phyloP scores from a whole-genome alignment of 1,140 invertebrate genomes.

The Caenorhabditis briggsae region DNA sequence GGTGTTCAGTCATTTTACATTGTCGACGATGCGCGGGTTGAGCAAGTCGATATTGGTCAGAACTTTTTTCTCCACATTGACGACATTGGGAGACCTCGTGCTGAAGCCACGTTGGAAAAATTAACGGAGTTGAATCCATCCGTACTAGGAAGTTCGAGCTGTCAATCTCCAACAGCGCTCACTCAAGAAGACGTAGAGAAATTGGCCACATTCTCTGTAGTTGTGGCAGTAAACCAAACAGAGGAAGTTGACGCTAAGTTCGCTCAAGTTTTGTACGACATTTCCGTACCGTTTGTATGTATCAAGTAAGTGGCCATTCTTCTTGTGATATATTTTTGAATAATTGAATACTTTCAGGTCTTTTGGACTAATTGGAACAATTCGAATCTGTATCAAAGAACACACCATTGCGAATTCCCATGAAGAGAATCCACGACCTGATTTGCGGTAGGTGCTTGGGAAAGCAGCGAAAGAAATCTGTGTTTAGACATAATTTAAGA shows the following conservation, averaged over 20 bases:
- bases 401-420: conserved; percentile 82
- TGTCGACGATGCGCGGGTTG: conserved; percentile 82
- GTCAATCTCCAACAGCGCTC: neutral
- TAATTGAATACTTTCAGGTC: conserved; percentile 57
- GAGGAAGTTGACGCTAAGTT: conserved; percentile 44
- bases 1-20: conserved; percentile 96
- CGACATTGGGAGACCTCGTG: conserved; percentile 64
- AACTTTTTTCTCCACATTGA: conserved; percentile 63
- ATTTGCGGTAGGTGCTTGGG: conserved; percentile 53
- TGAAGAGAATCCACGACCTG: conserved; percentile 62
- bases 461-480: too few relatives aligned
- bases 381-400: conserved; percentile 90
- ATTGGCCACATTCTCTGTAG: conserved; percentile 61
- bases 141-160: conserved; percentile 27
- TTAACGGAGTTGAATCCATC: conserved; percentile 66
- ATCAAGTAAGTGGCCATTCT: conserved; percentile 57
- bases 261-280: conserved; percentile 54
- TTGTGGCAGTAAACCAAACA: conserved; percentile 63
- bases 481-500: too few relatives aligned
- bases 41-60: conserved; percentile 60
- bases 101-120: conserved; percentile 57
- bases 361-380: conserved; percentile 91
- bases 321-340: neutral
- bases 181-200: conserved; percentile 48
- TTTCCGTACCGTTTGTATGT: conserved; percentile 63